phyloP scores from a whole-genome alignment of 2,797 vertebrate species.

The Ptychadena robeensis region DNA sequence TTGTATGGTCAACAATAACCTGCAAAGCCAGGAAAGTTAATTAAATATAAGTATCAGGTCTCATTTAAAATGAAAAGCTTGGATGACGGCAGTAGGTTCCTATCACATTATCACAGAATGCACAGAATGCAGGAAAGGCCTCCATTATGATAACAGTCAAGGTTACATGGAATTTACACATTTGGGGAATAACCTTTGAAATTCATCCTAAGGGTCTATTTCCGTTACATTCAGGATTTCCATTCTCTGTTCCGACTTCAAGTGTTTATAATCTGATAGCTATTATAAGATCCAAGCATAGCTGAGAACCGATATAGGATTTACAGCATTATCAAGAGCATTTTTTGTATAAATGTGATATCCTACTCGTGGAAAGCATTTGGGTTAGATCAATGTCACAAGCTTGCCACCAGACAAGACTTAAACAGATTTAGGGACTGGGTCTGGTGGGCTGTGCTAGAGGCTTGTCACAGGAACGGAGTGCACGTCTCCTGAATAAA shows the following conservation, averaged over 20 bases:
- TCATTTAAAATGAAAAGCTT: background rate
- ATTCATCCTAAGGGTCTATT: background rate
- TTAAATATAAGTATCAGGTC: background rate
- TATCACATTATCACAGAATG: background rate
- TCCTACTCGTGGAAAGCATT: slow-evolving; percentile 24
- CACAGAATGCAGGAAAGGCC: background rate
- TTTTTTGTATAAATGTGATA: slow-evolving; percentile 48
- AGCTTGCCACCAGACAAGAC: slow-evolving; percentile 48
- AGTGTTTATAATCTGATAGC: slow-evolving; percentile 33
- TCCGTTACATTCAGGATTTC: slow-evolving; percentile 3
- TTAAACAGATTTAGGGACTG: slow-evolving; percentile 49
- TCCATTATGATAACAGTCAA: background rate
- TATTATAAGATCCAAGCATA: slow-evolving; percentile 6
- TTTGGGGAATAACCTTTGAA: background rate
- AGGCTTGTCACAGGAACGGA: slow-evolving; percentile 41
- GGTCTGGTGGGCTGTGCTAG: slow-evolving; percentile 35
- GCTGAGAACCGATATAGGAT: slow-evolving; percentile 24
- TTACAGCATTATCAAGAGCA: slow-evolving; percentile 37
- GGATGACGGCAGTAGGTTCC: background rate
- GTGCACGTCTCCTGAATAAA: slow-evolving; percentile 32
- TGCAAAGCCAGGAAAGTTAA: background rate
- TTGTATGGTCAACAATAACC: background rate
- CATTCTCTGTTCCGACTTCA: background rate
- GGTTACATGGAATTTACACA: background rate
- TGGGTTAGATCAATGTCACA: slow-evolving; percentile 33